Base-by-base conservation (phyloP, 2,888 invertebrate genomes). In the Rhamphomyia laevipes region DNA sequence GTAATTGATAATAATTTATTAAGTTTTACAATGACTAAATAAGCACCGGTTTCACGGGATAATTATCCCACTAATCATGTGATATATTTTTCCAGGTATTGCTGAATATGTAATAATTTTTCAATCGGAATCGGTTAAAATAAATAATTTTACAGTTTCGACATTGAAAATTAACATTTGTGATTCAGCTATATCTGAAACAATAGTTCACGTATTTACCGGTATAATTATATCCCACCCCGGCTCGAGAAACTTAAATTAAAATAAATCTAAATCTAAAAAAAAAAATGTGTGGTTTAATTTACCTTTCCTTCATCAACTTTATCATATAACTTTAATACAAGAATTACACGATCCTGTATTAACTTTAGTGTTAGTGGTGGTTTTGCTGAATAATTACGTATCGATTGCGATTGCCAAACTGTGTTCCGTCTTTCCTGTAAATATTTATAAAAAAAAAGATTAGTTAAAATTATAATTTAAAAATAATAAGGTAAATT, bases 241-340 rank as follows among this genome's bases (percentile, higher is more conserved):
- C n/a, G n/a, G n/a, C n/a, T n/a, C n/a, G n/a, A 21, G 16, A 23
- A 18, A 48, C 31, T 27, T 43, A 7, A 4, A 44, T 12, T 31
- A 33, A 21, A 10, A 31, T 31, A 38, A 41, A 41, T 15, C n/a
- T 33, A 4, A 43, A 15, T 10, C 6, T 18, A 35, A 2, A 21
- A 45, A 43, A 45, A 11, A 23, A 4, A 15, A 15, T 5, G n/a
- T 15, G 37, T 5, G 16, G 3, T 37, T 30, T 56, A 63, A 63
- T 63, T 74, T 87, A 96, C 95, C 91, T 95, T 91, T 63, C 81
- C 78, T 59, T 90, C 84, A 66, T 87, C 81, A 74, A 97, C 78
- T 84, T 99, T 99, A 78, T 99, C 99, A 78, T 92, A 99, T 60
- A 97, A 83, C 76, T 89, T 88, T 64, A 99, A 83, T 57, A 96